A percentile compares a stretch with the other conserved stretches of the same genome.
phyloP scores from a whole-genome alignment of 2,888 invertebrate species.

The Sepioteuthis lessoniana region DNA sequence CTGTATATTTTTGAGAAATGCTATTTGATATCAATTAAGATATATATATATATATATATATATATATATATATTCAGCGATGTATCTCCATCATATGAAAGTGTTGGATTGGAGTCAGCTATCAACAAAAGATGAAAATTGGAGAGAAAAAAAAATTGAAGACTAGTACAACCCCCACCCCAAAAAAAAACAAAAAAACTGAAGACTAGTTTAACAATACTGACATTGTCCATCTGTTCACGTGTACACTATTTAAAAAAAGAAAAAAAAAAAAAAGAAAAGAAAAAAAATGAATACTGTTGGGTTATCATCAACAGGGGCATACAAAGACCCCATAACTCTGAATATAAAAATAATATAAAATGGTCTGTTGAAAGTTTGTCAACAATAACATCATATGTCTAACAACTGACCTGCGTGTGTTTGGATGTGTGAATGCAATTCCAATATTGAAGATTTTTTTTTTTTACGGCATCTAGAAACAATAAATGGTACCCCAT shows the following conservation, averaged over 20 bases:
- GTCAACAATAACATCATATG: conserved; percentile 33
- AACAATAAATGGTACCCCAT: too few relatives aligned
- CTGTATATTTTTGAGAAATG: neutral
- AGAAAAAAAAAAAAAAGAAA: neutral
- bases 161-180: neutral
- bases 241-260: neutral
- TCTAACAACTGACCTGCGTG: neutral
- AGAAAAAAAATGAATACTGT: neutral
- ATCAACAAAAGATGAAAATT: neutral
- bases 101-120: neutral
- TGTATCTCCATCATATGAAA: neutral
- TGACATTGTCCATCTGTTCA: neutral
- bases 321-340: neutral
- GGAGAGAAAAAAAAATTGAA: neutral
- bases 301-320: neutral
- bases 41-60: neutral
- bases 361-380: neutral
- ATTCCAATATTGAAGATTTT: neutral
- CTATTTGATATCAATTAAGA: neutral
- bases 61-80: neutral
- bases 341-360: neutral
- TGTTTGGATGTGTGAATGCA: neutral
- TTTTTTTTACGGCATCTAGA: neutral
- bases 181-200: neutral
- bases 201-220: neutral